A percentile compares a stretch with the other conserved stretches of the same genome.
Evolutionary conservation across 2,797 vertebrate genomes (phyloP).

Genomic region (Sylvia borin): DNA sequence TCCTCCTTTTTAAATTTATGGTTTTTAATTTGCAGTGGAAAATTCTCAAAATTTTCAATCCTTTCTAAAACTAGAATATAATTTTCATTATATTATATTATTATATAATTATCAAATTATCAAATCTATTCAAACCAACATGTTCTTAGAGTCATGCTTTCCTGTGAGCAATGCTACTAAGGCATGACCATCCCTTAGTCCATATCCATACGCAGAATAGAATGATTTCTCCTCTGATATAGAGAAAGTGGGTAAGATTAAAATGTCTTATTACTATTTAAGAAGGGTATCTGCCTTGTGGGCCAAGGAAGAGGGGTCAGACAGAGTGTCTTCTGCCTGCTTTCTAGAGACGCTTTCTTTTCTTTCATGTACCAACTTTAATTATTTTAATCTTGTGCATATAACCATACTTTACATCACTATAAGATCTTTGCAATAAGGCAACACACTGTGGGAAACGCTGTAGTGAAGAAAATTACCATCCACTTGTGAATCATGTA

Average conservation of each 20-base stretch:
- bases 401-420: background rate
- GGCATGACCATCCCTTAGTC: rapidly evolving
- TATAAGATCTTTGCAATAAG: background rate
- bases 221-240: background rate
- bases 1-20: background rate
- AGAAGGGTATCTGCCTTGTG: rapidly evolving
- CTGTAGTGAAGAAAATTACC: background rate
- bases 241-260: background rate
- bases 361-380: background rate
- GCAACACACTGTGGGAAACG: background rate
- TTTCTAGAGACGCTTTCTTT: background rate
- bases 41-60: background rate
- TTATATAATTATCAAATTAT: background rate
- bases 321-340: rapidly evolving
- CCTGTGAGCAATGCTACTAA: background rate
- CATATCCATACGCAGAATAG: background rate
- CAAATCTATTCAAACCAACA: background rate
- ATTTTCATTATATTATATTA: background rate
- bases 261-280: background rate
- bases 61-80: background rate
- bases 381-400: background rate
- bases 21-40: background rate
- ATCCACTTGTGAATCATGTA: background rate
- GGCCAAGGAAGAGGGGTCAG: rapidly evolving
- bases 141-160: background rate